These are phyloP conservation scores for Nowickia ferox DNA, from an alignment of 2,888 invertebrate genomes.

Conservation along the genomic window DNA sequence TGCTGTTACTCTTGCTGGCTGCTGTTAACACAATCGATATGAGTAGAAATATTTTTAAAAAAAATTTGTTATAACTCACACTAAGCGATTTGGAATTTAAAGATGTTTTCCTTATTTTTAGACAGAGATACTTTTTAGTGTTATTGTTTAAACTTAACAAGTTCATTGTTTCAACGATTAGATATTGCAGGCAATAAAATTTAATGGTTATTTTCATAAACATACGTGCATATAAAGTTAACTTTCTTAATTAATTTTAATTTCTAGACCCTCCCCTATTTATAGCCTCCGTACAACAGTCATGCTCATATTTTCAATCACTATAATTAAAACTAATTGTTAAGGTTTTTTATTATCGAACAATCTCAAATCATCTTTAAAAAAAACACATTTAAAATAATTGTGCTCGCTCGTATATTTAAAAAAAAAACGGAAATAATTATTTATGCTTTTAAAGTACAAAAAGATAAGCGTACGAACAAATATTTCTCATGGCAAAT, in stretches of 20 bases:
- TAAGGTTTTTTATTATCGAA: background rate
- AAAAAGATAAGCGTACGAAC: background rate
- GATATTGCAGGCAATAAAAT: constrained; percentile 7
- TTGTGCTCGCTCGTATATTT: background rate
- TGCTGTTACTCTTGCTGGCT: constrained; percentile 4
- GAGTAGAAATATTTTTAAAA: background rate
- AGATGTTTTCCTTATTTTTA: background rate
- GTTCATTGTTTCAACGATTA: constrained; percentile 16
- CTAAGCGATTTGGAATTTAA: constrained; percentile 34
- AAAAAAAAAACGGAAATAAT: constrained; percentile 64
- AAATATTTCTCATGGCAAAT: constrained; percentile 66
- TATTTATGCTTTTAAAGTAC: constrained; percentile 54
- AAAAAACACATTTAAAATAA: background rate
- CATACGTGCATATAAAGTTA: background rate
- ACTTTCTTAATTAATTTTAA: constrained; percentile 18
- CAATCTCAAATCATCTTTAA: constrained; percentile 50
- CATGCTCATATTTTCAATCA: constrained; percentile 51
- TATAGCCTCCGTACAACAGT: constrained; percentile 2
- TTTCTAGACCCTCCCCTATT: constrained; percentile 18
- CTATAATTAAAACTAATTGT: constrained; percentile 61
- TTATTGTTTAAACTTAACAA: constrained; percentile 26
- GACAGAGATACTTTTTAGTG: background rate
- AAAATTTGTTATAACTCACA: constrained; percentile 54
- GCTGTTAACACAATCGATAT: constrained; percentile 54
- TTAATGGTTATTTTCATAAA: constrained; percentile 1